phyloP scores from a whole-genome alignment of 2,797 vertebrate species.

The Pyrrhura leucotis region DNA sequence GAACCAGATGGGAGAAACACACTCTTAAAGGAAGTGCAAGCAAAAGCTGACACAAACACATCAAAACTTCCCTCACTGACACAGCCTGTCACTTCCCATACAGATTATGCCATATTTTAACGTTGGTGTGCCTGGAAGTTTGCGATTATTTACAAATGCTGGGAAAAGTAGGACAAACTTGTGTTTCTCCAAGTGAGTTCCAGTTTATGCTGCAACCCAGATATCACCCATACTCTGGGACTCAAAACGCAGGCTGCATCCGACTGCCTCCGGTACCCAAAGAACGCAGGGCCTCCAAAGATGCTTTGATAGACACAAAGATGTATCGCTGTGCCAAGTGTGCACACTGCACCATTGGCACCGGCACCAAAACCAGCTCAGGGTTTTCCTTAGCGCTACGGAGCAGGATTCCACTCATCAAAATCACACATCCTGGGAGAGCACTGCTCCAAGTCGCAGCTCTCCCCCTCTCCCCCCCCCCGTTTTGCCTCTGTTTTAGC shows the following conservation, averaged over 20 bases:
- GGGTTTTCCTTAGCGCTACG: neutral
- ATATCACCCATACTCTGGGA: neutral
- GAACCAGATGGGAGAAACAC: neutral
- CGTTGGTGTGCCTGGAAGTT: neutral
- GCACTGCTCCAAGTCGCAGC: neutral
- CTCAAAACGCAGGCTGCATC: rapidly evolving
- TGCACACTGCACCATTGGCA: neutral
- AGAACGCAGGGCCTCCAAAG: rapidly evolving
- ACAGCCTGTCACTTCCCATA: neutral
- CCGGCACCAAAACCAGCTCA: neutral
- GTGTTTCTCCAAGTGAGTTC: neutral
- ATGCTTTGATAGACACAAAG: neutral
- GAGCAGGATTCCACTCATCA: rapidly evolving
- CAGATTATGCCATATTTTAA: neutral
- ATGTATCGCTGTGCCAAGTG: rapidly evolving
- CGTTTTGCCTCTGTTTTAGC: neutral
- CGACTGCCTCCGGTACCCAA: neutral
- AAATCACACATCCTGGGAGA: neutral
- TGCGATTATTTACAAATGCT: neutral
- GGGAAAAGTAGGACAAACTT: neutral
- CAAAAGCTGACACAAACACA: neutral
- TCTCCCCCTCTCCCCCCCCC: neutral
- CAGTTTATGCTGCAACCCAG: neutral
- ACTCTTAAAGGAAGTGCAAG: neutral
- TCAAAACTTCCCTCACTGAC: neutral